Base-by-base conservation (phyloP, 2,888 invertebrate genomes). In the Xylota sylvarum region DNA sequence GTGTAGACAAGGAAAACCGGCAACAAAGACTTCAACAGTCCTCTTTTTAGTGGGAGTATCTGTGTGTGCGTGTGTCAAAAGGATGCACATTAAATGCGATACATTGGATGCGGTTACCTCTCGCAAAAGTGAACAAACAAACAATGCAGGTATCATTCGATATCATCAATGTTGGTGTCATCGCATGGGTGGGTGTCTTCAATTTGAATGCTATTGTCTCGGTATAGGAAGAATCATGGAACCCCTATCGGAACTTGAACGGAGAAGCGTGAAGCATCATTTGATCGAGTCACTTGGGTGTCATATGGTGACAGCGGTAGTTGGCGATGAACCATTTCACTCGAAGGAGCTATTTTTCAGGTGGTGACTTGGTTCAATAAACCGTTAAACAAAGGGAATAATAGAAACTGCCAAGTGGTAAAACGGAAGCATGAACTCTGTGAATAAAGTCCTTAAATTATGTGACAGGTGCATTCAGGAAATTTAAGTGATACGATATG, bases 51-150 rank as follows among this genome's bases (percentile, higher is more conserved):
- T 7, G 30, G 23, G 5, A 6, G 2, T 48, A 19, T 50, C 6
- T 32, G 23, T 40, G 37, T 19, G 3, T 23, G 23, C 12, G 14
- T 30, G 58, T n/a, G 37, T 17, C 6, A 27, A 67, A 43, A 43
- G 60, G 52, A 70, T 69, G 69, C 60, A 70, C 62, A 78, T 69
- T 78, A 62, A 70, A 78, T 78, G 69, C 43, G 43, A 78, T 78
- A 55, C 69, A 52, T 69, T 70, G 40, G 12, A 40, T 35, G 62
- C 14, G 69, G 69, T 52, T 62, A 6, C 23, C 19, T 52, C 19
- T 52, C 14, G 27, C 27, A 14, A 60, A 62, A 52, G 32, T 69
- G 78, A 52, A 70, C 35, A 78, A 60, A 69, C 32, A 60, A 32
- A 60, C 48, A 48, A 27, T 43, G 60, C 35, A 62, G 52, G 69